Percentiles rank a stretch among this genome's conserved stretches.
phyloP scores from a whole-genome alignment of 2,113 vertebrate species.

The Microtus ochrogaster region DNA sequence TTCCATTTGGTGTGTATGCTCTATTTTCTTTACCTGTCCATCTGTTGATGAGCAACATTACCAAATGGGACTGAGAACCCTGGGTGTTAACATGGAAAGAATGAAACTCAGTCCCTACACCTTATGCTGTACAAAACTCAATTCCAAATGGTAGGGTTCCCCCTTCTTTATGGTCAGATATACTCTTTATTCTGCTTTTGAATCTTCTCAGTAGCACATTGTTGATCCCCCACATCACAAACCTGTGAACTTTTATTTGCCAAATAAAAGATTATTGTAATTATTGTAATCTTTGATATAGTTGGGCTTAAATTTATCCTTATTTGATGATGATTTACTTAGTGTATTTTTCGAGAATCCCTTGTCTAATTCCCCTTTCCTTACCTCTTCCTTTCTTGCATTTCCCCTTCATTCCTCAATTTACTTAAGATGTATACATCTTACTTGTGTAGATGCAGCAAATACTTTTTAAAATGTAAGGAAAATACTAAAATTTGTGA shows the following conservation, averaged over 20 bases:
- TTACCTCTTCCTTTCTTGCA: neutral
- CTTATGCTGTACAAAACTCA: too few relatives aligned
- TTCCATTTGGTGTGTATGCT: too few relatives aligned
- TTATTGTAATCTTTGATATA: neutral
- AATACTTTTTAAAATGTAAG: neutral
- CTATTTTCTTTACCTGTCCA: too few relatives aligned
- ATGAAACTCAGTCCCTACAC: too few relatives aligned
- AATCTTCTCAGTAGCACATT: neutral
- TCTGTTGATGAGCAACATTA: too few relatives aligned
- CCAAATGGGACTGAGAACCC: too few relatives aligned
- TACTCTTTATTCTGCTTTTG: neutral
- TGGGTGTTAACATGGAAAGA: too few relatives aligned
- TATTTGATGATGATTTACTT: conserved; percentile 24
- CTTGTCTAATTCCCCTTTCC: too few relatives aligned
- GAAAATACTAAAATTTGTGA: neutral
- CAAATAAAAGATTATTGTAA: too few relatives aligned
- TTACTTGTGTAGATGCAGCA: neutral
- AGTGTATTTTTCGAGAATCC: neutral
- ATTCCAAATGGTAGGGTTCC: too few relatives aligned
- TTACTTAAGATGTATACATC: conserved; percentile 1
- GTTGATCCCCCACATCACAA: neutral
- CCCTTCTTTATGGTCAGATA: neutral
- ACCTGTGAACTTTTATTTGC: neutral
- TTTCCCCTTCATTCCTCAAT: neutral
- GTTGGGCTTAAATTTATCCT: neutral